These are phyloP conservation scores for Sebastes diaconus DNA, from an alignment of 2,797 vertebrate species.

Conservation along the genomic window DNA sequence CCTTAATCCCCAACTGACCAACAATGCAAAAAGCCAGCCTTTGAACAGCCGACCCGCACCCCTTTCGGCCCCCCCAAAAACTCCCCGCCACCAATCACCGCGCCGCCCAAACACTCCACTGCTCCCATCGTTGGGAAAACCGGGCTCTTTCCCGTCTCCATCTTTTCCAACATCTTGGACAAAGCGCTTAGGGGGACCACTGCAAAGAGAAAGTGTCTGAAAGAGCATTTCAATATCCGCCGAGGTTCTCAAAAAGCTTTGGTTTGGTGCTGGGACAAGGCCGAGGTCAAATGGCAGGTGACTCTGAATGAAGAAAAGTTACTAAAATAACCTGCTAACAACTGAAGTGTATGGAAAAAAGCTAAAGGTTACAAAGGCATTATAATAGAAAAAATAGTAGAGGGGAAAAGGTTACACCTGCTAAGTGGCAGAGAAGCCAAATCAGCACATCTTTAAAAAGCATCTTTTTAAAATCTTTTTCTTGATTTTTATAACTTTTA, in stretches of 20 bases:
- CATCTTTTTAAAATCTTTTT: neutral
- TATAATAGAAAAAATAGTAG: neutral
- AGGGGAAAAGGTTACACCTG: constrained; percentile 1
- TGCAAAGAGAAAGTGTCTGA: constrained; percentile 41
- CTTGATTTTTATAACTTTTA: neutral
- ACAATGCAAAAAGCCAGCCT: constrained; percentile 98
- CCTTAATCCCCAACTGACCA: constrained; percentile 99
- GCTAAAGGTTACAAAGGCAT: neutral
- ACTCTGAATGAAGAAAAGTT: constrained; percentile 31
- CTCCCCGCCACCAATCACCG: constrained; percentile 43
- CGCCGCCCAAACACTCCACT: constrained; percentile 52
- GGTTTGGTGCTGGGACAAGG: constrained; percentile 25
- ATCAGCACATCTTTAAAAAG: neutral
- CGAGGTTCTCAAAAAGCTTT: constrained; percentile 41
- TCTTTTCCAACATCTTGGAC: constrained; percentile 51
- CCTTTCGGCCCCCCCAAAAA: constrained; percentile 45
- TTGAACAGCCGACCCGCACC: constrained; percentile 91
- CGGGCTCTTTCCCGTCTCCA: constrained; percentile 33
- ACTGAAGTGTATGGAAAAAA: constrained; percentile 2
- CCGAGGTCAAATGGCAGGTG: constrained; percentile 54
- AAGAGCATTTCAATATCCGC: constrained; percentile 62
- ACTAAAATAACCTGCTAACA: constrained; percentile 33
- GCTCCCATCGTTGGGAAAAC: constrained; percentile 58
- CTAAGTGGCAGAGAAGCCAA: neutral
- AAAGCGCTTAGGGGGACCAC: constrained; percentile 46